phyloP scores from a whole-genome alignment of 2,113 vertebrate species.

The Coryphaenoides rupestris region DNA sequence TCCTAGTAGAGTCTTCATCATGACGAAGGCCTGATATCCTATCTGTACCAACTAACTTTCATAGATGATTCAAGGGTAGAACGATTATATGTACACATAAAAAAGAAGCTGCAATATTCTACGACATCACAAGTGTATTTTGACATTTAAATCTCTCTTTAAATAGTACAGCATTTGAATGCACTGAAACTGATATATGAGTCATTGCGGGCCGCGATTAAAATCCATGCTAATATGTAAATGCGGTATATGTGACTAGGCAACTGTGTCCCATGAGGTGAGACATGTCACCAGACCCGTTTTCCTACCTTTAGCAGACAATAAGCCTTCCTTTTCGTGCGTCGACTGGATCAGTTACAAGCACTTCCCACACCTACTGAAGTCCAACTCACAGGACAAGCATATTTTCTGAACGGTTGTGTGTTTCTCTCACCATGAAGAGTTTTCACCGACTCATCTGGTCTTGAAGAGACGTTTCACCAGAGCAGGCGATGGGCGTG shows the following conservation, averaged over 20 bases:
- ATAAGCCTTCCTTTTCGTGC: constrained; percentile 19
- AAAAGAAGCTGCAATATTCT: no score
- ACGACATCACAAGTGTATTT: no score
- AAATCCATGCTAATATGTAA: constrained; percentile 1
- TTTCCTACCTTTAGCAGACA: constrained; percentile 53
- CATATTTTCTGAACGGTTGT: constrained; percentile 20
- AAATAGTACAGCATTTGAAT: background rate
- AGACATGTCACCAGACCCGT: constrained; percentile 64
- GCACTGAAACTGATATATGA: background rate
- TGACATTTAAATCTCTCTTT: no score
- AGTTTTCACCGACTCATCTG: no score
- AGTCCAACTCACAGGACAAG: constrained; percentile 24
- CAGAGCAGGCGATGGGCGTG: no score
- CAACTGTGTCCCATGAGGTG: constrained; percentile 33
- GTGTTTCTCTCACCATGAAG: no score
- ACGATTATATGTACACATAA: no score
- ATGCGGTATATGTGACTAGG: constrained; percentile 35
- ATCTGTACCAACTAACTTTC: no score
- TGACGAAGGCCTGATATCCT: no score
- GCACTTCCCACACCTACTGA: constrained; percentile 19
- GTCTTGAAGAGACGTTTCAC: no score
- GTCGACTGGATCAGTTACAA: constrained; percentile 41
- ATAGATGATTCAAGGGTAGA: no score
- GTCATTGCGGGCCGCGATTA: constrained; percentile 4
- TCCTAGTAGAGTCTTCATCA: background rate